Base-by-base conservation (phyloP, 2,113 vertebrate species). In the Stegastes partitus region DNA sequence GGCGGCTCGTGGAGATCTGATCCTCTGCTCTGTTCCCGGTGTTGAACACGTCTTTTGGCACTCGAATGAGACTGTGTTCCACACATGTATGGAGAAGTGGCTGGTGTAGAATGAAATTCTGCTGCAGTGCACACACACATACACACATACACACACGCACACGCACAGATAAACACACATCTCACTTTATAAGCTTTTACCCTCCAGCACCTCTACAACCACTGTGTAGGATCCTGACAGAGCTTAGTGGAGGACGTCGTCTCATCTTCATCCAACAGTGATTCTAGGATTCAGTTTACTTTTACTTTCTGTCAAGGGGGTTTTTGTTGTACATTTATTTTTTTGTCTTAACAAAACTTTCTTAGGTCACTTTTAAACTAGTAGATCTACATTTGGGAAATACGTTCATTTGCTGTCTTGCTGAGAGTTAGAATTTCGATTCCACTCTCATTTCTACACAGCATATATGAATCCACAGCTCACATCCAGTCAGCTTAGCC, bases 61-160 rank as follows among this genome's bases (percentile, higher is more conserved):
- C 85, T 97, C 96, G 5, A 97, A 97, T 18, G 92, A 95, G 64
- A 97, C 96, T 0, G 96, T 97, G 3, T 97, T 95, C 58, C 93
- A 95, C 51, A 64, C 67, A 28, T 97, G 96, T 82, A 96, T 98
- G 16, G 94, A 95, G 77, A 96, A 96, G 21, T 98, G 96, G 96
- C 95, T 98, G 51, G 93, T 88, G 19, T 93, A 89, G 84, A 70
- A n/a, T 62, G 8, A 51, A 26, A 53, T 68, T 6, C 23, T 28
- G 9, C 15, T 2, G 31, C 21, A 22, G 12, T 59, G 25, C 16
- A 23, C 53, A 47, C 51, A 18, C 18, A 44, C 21, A 23, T 16
- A 65, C 34, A 45, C 11, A 74, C 22, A 69, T 5, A 50, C 14
- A 66, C 9, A 54, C 16, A 28, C 7, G 37, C 25, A 31, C 72